Evolutionary conservation across 2,888 invertebrate species (phyloP), one percentile per base, ranked within the genome.

Genomic region (Microdon myrmicae): DNA sequence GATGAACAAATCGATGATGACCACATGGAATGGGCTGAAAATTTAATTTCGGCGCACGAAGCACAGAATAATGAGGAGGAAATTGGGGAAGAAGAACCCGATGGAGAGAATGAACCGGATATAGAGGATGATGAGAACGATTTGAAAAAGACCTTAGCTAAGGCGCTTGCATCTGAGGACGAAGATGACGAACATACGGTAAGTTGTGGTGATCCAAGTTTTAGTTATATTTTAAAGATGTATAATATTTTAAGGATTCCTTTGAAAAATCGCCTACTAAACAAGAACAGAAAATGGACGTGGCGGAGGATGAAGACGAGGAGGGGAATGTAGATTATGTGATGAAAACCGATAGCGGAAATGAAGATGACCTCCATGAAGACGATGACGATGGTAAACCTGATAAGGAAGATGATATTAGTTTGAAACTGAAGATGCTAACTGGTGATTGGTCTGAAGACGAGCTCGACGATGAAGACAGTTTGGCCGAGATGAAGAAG

Each of bases 361-460:
- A 6, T 6, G 22, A 5, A 6, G 22, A 22, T 22, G 22, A 22
- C 22, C 5, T 5, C 8, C 6, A 22, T 5, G 8, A 5, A 22
- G 6, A 5, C 8, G 22, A 22, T 5, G 22, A 22, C 5, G 22
- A 6, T 22, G 22, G 5, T 22, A 22, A 71, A 17, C 14, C 37
- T 26, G 71, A 71, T 14, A 73, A 70, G 10, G 70, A 71, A 10
- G 78, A 78, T 49, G 75, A 75, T 45, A 76, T 78, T 28, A 77
- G 74, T 28, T 70, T 74, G 44, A 79, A 79, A 61, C 69, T 78
- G 19, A 77, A 77, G 29, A 74, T 77, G 60, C 67, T 79, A 4
- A 77, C 78, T 6, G 77, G 77, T 6, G 79, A 80, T 70, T 80
- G 79, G 80, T 71, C 74, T 1, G 79, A 79, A 41, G 79, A 80